Evolutionary conservation across 2,888 invertebrate genomes (phyloP).

Genomic region (Dicroscelio sp.): DNA sequence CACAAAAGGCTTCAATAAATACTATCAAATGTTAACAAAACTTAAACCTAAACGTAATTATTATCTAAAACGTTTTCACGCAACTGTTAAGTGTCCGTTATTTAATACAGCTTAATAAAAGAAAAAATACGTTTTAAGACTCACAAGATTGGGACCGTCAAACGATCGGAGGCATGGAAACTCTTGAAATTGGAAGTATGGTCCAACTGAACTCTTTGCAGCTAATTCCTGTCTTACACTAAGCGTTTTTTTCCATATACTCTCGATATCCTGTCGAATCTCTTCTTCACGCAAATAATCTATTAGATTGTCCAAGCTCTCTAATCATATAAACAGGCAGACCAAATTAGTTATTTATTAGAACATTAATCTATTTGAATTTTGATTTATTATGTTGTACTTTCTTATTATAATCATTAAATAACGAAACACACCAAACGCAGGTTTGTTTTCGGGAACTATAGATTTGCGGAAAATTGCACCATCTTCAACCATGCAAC

Average conservation of each 20-base stretch:
- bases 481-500: neutral
- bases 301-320: neutral
- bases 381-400: slow-evolving; percentile 1
- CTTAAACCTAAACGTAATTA: neutral
- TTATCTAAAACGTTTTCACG: neutral
- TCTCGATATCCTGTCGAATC: slow-evolving; percentile 1
- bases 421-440: neutral
- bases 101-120: neutral
- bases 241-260: slow-evolving; percentile 5
- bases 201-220: neutral
- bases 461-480: neutral
- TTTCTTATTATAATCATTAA: neutral
- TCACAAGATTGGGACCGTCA: slow-evolving; percentile 4
- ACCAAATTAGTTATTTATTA: neutral
- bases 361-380: neutral
- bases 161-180: slow-evolving; percentile 1
- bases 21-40: neutral
- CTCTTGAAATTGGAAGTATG: neutral
- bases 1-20: too few species aligned
- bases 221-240: neutral
- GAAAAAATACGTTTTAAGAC: neutral
- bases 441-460: neutral
- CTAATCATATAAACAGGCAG: neutral
- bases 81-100: neutral
- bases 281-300: slow-evolving; percentile 6